Evolutionary conservation across 1,140 invertebrate genomes (phyloP).

Genomic region (Vollenhovia emeryi): DNA sequence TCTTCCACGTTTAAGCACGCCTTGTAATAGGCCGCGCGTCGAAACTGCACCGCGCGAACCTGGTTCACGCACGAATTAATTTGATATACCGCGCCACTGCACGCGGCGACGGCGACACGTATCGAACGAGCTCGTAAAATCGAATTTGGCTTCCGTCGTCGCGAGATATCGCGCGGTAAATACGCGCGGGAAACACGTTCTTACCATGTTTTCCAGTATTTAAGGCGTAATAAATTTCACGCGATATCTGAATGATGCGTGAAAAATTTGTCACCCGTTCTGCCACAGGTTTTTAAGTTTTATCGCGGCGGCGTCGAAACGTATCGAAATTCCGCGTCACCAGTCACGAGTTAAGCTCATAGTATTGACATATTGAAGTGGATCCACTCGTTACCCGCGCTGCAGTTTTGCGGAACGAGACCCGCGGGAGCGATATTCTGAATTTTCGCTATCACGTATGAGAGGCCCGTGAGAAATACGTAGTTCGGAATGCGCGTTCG

Average conservation of each 20-base stretch:
- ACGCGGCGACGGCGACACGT: background rate
- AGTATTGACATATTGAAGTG: slow-evolving; percentile 49
- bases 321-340: slow-evolving; percentile 48
- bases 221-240: slow-evolving; percentile 13
- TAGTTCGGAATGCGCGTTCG: slow-evolving; percentile 37
- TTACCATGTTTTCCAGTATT: background rate
- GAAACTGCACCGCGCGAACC: background rate
- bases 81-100: background rate
- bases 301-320: slow-evolving; percentile 35
- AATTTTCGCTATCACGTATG: slow-evolving; percentile 58
- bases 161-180: background rate
- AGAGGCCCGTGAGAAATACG: slow-evolving; percentile 53
- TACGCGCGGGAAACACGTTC: background rate
- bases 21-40: background rate
- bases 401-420: slow-evolving; percentile 64
- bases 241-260: slow-evolving; percentile 28
- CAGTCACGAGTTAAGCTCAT: slow-evolving; percentile 43
- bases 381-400: slow-evolving; percentile 62
- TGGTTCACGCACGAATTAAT: slow-evolving; percentile 2
- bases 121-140: background rate
- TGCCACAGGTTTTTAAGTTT: slow-evolving; percentile 42
- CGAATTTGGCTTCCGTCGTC: background rate
- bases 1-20: background rate
- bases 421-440: slow-evolving; percentile 60
- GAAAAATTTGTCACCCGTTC: slow-evolving; percentile 44